Evolutionary conservation across 2,113 vertebrate genomes (phyloP), one percentile per base, ranked within the genome.

Genomic region (Amphiprion percula): DNA sequence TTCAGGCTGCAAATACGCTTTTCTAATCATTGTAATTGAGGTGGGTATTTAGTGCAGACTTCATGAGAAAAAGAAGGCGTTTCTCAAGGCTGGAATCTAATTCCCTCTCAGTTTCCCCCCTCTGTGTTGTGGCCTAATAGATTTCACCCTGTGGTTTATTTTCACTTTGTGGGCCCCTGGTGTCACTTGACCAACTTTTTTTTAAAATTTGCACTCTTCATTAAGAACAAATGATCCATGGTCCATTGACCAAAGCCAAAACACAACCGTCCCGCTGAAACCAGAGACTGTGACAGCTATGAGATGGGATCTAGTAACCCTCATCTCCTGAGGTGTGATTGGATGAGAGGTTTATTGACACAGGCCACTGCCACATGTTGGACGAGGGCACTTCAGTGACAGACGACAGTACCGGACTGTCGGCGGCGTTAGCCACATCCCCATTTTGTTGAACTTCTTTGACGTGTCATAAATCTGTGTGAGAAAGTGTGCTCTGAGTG

Each of bases 201-300:
- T 0, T 1, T n/a, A 5, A 41, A 70, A 37, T 28, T 28, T 47
- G 33, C 10, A 44, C 61, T 77, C 63, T 17, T 9, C 49, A 5
- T 46, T 79, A 58, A 86, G 65, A 59, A 5, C 49, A 74, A 85
- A 80, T 82, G 69, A 81, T 63, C 80, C 82, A 74, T 47, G 88
- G 84, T 67, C 69, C 71, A 75, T 90, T 92, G 82, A 69, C 53
- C 30, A 12, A 68, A 82, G 76, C 75, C 74, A 41, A 90, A 85
- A 91, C 86, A 82, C 23, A 16, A 5, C 39, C 60, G 1, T 46
- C 53, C 52, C 1, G 54, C 68, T 44, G 61, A 68, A 86, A 74
- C 68, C 39, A 5, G 74, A 82, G 9, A 60, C 79, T 2, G 55
- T 68, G 79, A 61, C 79, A 23, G 49, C 62, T 66, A 5, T 3